Base-by-base conservation (phyloP, 2,113 vertebrate genomes). In the Cheilinus undulatus region DNA sequence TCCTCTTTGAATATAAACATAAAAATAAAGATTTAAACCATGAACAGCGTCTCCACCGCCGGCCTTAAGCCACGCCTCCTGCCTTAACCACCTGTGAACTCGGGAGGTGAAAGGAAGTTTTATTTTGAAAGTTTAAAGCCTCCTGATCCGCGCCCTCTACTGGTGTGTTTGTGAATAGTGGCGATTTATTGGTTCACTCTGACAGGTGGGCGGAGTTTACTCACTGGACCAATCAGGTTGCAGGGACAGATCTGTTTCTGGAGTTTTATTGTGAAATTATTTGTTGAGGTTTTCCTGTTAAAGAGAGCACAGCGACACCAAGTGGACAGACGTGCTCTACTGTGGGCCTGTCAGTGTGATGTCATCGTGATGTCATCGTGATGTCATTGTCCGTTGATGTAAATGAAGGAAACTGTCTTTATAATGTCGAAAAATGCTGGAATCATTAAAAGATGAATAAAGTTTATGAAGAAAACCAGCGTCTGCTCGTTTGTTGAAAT, bases 41-140 rank as follows among this genome's bases (percentile, higher is more conserved):
- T 15, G 13, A 40, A 40, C 38, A 4, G 3, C 0, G 13, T 2
- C 26, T 27, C 22, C 63, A 19, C 75, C n/a, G 4, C 40, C 27
- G 70, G 73, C 84, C 82, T 89, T 83, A 81, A 83, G 7, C 20
- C 19, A 75, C 64, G 59, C 75, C 75, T 28, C 48, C 23, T 89
- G 87, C 85, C 87, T 89, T 89, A 84, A 71, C 1, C 3, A 11
- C n/a, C n/a, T n/a, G n/a, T n/a, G n/a, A n/a, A n/a, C n/a, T n/a
- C n/a, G n/a, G n/a, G n/a, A n/a, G n/a, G n/a, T n/a, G n/a, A n/a
- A n/a, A n/a, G n/a, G n/a, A n/a, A n/a, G n/a, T n/a, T n/a, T n/a
- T n/a, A n/a, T n/a, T n/a, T n/a, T n/a, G n/a, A n/a, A n/a, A n/a
- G n/a, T n/a, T n/a, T n/a, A n/a, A n/a, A n/a, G n/a, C n/a, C n/a